Conservation (phyloP, 1,140 invertebrate species). For the Neodiprion lecontei region DNA sequence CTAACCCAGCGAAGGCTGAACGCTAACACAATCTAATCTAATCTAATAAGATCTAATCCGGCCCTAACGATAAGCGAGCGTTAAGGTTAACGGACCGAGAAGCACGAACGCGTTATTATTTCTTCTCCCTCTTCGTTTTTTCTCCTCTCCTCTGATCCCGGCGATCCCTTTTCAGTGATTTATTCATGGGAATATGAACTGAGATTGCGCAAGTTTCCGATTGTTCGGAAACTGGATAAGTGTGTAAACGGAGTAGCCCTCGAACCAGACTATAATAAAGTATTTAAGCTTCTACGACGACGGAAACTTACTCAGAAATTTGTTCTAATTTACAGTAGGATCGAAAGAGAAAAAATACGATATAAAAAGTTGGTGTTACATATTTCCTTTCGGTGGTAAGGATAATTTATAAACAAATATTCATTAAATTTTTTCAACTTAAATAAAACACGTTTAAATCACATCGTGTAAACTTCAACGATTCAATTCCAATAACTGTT, state of each 20-base stretch:
- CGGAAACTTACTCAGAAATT: too few species aligned
- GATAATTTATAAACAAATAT: too few species aligned
- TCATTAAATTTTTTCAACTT: too few species aligned
- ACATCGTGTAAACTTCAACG: too few species aligned
- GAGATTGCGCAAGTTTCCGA: not conserved
- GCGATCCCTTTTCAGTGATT: not conserved
- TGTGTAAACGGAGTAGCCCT: not conserved
- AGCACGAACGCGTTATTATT: not conserved
- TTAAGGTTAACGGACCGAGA: conserved; percentile 4
- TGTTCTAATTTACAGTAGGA: too few species aligned
- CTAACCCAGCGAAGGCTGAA: not conserved
- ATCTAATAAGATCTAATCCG: not conserved
- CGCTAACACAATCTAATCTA: not conserved
- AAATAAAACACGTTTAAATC: too few species aligned
- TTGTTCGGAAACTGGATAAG: not conserved
- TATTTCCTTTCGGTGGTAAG: too few species aligned
- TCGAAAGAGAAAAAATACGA: too few species aligned
- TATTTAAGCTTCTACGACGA: too few species aligned
- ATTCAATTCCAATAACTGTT: too few species aligned
- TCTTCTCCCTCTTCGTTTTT: not conserved
- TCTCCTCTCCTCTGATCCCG: too few species aligned
- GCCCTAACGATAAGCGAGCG: not conserved
- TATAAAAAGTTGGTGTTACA: too few species aligned
- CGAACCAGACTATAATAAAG: not conserved
- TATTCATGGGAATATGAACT: not conserved